Conservation (phyloP, 2,797 vertebrate species). For the Crotalus adamanteus region DNA sequence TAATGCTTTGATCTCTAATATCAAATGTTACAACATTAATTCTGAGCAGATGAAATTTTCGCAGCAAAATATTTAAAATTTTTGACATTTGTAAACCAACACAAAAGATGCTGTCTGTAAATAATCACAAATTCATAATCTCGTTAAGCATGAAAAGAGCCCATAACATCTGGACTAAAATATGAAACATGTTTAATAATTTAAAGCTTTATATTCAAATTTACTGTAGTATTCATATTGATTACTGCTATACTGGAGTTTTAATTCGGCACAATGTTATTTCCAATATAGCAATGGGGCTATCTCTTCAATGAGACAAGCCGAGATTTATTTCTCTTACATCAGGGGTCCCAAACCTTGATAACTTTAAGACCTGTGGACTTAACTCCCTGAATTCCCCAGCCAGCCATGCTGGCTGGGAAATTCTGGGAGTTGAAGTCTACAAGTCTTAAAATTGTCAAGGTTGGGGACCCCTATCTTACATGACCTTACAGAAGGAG, state of each 20-base stretch:
- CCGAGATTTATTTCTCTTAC: background rate
- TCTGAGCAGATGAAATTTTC: background rate
- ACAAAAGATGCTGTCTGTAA: background rate
- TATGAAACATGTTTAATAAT: background rate
- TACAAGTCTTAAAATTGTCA: no score
- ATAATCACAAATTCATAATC: background rate
- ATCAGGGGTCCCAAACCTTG: no score
- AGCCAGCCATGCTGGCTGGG: no score
- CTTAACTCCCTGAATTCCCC: no score
- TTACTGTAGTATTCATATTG: background rate
- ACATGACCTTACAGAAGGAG: constrained; percentile 9
- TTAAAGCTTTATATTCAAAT: background rate
- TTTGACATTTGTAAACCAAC: constrained; percentile 4
- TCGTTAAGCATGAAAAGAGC: background rate
- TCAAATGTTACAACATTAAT: background rate
- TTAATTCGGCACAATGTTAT: background rate
- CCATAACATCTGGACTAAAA: background rate
- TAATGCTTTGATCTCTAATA: background rate
- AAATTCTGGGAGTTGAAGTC: no score
- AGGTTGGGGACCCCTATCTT: no score
- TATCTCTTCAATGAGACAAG: background rate
- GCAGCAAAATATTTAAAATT: constrained; percentile 1
- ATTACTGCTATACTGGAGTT: background rate
- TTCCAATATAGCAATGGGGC: background rate
- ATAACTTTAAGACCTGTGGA: no score